A percentile compares a stretch with the other conserved stretches of the same genome.
These are phyloP conservation scores for Dryas iulia DNA, from an alignment of 1,140 invertebrate species.

Conservation along the genomic window DNA sequence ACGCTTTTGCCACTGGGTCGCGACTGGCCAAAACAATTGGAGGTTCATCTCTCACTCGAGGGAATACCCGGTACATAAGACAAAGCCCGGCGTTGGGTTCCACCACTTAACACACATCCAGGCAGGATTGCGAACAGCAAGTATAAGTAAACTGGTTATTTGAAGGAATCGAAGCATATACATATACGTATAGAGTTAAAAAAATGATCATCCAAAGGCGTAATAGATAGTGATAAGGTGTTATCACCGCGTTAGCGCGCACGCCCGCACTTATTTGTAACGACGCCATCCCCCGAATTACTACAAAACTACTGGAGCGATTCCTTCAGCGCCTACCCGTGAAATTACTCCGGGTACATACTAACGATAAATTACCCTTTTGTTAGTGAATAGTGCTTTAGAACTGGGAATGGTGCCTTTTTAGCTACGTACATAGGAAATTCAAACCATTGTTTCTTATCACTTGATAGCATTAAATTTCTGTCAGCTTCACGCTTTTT, in stretches of 20 bases:
- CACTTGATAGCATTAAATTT: background rate
- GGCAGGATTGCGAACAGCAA: too few relatives aligned
- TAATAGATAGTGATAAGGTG: background rate
- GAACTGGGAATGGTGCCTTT: background rate
- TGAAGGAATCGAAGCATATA: background rate
- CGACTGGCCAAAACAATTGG: too few relatives aligned
- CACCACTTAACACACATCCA: too few relatives aligned
- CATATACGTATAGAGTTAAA: background rate
- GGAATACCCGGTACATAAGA: too few relatives aligned
- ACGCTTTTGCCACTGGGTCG: too few relatives aligned
- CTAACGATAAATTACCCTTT: background rate
- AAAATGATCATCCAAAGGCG: background rate
- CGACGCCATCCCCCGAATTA: background rate
- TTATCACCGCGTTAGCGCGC: background rate
- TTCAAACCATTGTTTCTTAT: background rate
- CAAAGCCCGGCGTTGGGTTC: too few relatives aligned
- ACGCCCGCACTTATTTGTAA: slow-evolving; percentile 1
- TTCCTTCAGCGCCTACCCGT: background rate
- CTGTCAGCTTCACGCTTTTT: background rate
- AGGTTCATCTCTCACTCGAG: too few relatives aligned
- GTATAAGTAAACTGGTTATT: too few relatives aligned
- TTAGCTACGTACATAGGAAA: background rate
- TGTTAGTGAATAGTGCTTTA: background rate
- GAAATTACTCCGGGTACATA: background rate
- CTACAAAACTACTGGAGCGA: background rate